These are phyloP conservation scores for Squalus acanthias DNA, from an alignment of 2,797 vertebrate genomes.

Conservation along the genomic window DNA sequence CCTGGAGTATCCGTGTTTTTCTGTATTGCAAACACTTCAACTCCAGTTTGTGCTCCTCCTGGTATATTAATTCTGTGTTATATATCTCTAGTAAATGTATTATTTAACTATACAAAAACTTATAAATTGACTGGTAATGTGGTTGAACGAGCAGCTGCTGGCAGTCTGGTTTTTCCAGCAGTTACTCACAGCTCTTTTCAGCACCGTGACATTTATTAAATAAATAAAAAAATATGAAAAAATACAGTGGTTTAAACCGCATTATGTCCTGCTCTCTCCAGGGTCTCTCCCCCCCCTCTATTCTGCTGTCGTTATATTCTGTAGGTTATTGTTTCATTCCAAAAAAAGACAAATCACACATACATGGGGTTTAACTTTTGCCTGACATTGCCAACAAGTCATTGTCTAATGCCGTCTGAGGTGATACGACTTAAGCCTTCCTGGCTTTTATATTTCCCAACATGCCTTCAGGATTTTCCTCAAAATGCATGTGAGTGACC, in stretches of 20 bases:
- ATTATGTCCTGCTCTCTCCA: not conserved
- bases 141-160: slow-evolving; percentile 17
- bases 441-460: not conserved
- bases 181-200: slow-evolving; percentile 20
- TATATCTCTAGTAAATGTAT: slow-evolving; percentile 25
- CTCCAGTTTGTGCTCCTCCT: slow-evolving; percentile 25
- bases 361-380: not conserved
- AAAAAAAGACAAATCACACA: not conserved
- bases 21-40: not conserved
- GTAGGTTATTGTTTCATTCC: not conserved
- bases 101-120: slow-evolving; percentile 37
- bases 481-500: too few relatives aligned
- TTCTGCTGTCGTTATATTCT: not conserved
- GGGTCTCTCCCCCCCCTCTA: not conserved
- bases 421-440: not conserved
- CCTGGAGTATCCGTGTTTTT: not conserved
- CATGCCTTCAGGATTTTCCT: not conserved
- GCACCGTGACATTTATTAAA: slow-evolving; percentile 12
- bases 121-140: slow-evolving; percentile 35
- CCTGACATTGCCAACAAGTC: not conserved
- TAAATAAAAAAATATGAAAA: not conserved
- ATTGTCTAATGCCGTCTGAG: not conserved
- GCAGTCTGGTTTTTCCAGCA: not conserved
- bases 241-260: not conserved
- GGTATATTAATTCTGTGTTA: slow-evolving; percentile 15